A percentile compares a stretch with the other conserved stretches of the same genome.
phyloP scores from a whole-genome alignment of 2,888 invertebrate genomes.

The Koerneria pararmatus region DNA sequence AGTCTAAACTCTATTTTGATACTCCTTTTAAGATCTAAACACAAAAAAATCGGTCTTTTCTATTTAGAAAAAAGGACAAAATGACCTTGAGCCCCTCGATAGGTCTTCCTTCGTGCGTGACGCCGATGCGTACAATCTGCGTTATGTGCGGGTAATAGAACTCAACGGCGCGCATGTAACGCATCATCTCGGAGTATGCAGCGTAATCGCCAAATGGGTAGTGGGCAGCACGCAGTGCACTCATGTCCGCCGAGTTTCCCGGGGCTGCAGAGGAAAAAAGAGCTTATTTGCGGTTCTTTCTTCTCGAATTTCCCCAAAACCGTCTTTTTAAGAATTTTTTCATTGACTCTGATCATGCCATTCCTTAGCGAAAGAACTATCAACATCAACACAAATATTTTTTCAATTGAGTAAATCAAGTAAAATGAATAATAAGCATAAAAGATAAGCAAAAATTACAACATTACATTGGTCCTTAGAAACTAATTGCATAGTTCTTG shows the following conservation, averaged over 20 bases:
- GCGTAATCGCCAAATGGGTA: conserved; percentile 54
- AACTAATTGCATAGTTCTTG: too few relatives aligned
- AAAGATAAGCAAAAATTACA: too few relatives aligned
- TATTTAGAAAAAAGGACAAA: not conserved
- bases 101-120: conserved; percentile 55
- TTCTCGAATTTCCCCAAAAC: not conserved
- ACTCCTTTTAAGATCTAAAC: too few relatives aligned
- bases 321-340: not conserved
- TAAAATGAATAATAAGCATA: too few relatives aligned
- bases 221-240: conserved; percentile 40
- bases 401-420: too few relatives aligned
- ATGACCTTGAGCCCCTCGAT: conserved; percentile 55
- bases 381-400: too few relatives aligned
- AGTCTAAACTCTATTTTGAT: not conserved
- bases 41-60: not conserved
- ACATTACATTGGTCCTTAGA: too few relatives aligned
- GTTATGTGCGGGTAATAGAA: conserved; percentile 55
- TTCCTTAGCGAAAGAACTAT: not conserved
- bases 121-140: conserved; percentile 50
- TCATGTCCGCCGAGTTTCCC: conserved; percentile 28
- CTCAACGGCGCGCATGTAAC: conserved; percentile 44
- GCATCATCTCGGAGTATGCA: conserved; percentile 52
- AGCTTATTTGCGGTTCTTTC: conserved; percentile 16
- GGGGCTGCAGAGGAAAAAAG: not conserved
- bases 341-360: not conserved